phyloP scores from a whole-genome alignment of 2,797 vertebrate species.

The Pipistrellus pipistrellus region DNA sequence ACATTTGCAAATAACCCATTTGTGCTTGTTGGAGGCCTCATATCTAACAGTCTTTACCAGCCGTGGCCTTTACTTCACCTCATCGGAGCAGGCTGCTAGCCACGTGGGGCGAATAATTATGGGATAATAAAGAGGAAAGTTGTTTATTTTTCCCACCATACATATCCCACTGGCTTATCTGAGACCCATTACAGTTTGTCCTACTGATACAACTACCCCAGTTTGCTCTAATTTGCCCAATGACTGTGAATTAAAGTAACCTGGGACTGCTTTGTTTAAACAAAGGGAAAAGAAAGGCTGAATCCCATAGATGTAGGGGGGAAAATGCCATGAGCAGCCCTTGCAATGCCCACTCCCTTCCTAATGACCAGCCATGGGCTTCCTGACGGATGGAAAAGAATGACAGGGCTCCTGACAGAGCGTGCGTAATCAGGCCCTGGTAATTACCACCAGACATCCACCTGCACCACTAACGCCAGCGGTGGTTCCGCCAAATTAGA shows the following conservation, averaged over 20 bases:
- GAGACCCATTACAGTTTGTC: not conserved
- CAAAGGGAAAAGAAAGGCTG: not conserved
- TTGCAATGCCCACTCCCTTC: not conserved
- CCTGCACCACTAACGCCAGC: constrained; percentile 75
- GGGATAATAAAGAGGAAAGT: constrained; percentile 50
- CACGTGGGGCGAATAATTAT: not conserved
- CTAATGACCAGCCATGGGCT: constrained; percentile 67
- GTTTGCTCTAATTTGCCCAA: constrained; percentile 60
- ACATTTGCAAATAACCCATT: not conserved
- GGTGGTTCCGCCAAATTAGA: constrained; percentile 68
- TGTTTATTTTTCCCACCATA: constrained; percentile 15
- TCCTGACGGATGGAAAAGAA: constrained; percentile 75
- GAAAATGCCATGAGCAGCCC: not conserved
- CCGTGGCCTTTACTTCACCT: constrained; percentile 37
- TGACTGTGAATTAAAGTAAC: constrained; percentile 71
- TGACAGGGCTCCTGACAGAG: not conserved
- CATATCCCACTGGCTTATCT: constrained; percentile 48
- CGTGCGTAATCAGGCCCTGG: constrained; percentile 68
- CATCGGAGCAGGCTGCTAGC: not conserved
- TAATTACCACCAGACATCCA: constrained; percentile 79
- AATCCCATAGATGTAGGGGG: not conserved
- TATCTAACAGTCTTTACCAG: constrained; percentile 33
- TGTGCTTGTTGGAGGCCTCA: not conserved
- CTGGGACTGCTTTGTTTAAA: constrained; percentile 18
- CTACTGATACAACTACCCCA: not conserved